Evolutionary conservation across 2,113 vertebrate species (phyloP), one percentile per base, ranked within the genome.

Genomic region (Oreochromis spilurus): DNA sequence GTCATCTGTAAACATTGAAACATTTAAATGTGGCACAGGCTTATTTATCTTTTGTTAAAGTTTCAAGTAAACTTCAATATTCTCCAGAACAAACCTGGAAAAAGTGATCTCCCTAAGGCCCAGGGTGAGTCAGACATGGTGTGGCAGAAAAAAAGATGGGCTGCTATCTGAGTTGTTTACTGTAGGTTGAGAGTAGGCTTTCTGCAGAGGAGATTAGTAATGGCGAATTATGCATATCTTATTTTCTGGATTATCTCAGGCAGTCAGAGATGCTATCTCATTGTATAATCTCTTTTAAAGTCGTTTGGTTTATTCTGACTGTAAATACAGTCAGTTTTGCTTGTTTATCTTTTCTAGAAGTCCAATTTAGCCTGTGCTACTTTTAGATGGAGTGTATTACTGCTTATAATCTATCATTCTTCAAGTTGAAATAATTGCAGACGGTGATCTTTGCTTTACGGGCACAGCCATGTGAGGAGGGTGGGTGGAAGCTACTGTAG

Each of bases 141-240:
- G 55, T 88, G 45, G 79, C 93, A 94, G 91, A 84, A 82, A 87
- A 82, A 87, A 72, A 7, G 78, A 94, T 53, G 88, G 84, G 88
- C 90, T 87, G 80, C 87, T 86, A 75, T 90, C 87, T 26, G 88
- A 95, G 87, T 93, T 95, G 92, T 95, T 96, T 96, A 94, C 94
- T 93, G 87, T 95, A 94, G 94, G 92, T 90, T 92, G 84, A 45
- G 92, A 95, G 94, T 92, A 83, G 91, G 91, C 90, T 93, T 95
- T 84, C 90, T 84, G 92, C 90, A 93, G 95, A 95, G 95, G 89
- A 96, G 95, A 96, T 97, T 96, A 96, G 96, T 95, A 92, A 96
- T 94, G 94, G 94, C 85, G 88, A 96, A 96, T 97, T 96, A 97
- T 97, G 95, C 95, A 97, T 95, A 95, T 96, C 89, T 95, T 94